Base-by-base conservation (phyloP, 2,888 invertebrate genomes). In the Cecidostiba fungosa region DNA sequence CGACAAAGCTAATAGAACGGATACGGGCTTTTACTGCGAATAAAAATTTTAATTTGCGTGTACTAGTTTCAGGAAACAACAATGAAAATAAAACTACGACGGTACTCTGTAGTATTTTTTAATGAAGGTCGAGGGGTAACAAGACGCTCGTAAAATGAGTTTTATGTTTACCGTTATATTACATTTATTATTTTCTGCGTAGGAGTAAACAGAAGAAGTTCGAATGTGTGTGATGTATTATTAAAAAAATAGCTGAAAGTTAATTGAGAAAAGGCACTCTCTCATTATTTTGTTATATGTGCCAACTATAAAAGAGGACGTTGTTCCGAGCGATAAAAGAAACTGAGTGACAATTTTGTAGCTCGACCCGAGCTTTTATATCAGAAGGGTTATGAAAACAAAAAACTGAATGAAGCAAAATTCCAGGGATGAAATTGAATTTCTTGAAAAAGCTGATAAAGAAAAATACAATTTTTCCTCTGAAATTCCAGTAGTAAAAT, bases 31-130 rank as follows among this genome's bases (percentile, higher is more conserved):
- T 23, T 62, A 14, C 14, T 12, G n/a, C 12, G 29, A 26, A 26
- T 66, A 66, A 66, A n/a, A 66, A 29, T 26, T 66, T 66, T 66
- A 66, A 66, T 66, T 66, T 66, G 3, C 66, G 29, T 26, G 62
- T 14, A 66, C 62, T 14, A 54, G 54, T 59, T 59, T 59, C 12
- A 26, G 66, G 14, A 16, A 66, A 66, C 29, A 66, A 59, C 16
- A 66, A 66, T 26, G 26, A 66, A 29, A 66, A 26, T 66, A 29
- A 26, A 66, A 66, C 29, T 14, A 3, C 29, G 29, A 3, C 23
- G 14, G 29, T 26, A n/a, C n/a, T n/a, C n/a, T n/a, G n/a, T n/a
- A 66, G 12, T 66, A 66, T 66, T 26, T 66, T 66, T 29, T 66
- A 66, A 26, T 12, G 66, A 66, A 66, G 66, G 14, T 29, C 16